These are phyloP conservation scores for Leptinotarsa tumamoca DNA, from an alignment of 2,888 invertebrate species.

Conservation along the genomic window DNA sequence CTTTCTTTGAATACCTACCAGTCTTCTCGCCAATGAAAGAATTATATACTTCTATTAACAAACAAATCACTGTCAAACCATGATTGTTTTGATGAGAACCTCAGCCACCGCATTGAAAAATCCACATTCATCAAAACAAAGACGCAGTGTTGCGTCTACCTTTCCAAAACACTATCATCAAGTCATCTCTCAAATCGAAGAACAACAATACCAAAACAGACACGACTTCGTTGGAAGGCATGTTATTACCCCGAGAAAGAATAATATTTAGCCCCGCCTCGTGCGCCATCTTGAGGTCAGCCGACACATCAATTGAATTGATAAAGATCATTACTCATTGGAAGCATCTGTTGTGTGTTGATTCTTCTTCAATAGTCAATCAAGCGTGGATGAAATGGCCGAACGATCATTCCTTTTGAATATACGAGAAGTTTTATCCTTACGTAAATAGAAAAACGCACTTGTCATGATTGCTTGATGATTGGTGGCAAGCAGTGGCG, in stretches of 20 bases:
- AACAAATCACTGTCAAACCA: neutral
- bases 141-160: neutral
- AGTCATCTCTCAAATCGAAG: neutral
- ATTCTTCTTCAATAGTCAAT: conserved; percentile 60
- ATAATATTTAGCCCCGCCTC: conserved; percentile 49
- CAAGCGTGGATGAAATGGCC: conserved; percentile 54
- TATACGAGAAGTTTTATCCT: conserved; percentile 37
- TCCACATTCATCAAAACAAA: conserved; percentile 1
- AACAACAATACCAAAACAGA: neutral
- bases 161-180: conserved; percentile 10
- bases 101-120: neutral
- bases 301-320: conserved; percentile 61
- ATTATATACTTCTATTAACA: too few relatives aligned
- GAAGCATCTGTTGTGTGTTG: conserved; percentile 60
- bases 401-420: conserved; percentile 35
- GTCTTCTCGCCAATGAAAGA: too few relatives aligned
- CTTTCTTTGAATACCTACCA: too few relatives aligned
- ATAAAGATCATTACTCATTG: conserved; percentile 64
- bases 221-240: neutral
- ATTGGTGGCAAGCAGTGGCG: conserved; percentile 37
- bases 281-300: conserved; percentile 60
- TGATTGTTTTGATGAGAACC: neutral
- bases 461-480: conserved; percentile 34
- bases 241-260: conserved; percentile 6
- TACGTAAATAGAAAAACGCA: conserved; percentile 40